Conservation (phyloP, 37 sponge, comb jelly and placozoan species). For the Haliclona indistincta region DNA sequence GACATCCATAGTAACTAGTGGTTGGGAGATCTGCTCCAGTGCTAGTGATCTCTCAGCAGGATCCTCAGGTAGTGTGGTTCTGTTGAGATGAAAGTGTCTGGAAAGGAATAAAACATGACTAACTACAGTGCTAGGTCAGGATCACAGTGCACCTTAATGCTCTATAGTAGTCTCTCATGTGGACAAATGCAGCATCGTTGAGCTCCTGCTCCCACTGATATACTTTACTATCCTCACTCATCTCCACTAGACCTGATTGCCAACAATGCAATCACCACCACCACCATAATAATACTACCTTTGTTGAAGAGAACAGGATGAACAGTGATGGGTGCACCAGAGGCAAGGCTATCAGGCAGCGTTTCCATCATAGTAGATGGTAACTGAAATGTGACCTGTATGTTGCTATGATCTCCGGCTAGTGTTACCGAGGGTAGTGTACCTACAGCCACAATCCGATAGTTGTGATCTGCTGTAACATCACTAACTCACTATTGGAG, state of each 20-base stretch:
- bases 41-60: slow-evolving; percentile 37
- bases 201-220: slow-evolving; percentile 29
- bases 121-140: too few relatives aligned
- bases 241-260: slow-evolving; percentile 19
- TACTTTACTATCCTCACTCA: slow-evolving; percentile 7
- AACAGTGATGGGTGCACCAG: slow-evolving; percentile 29
- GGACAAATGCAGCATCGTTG: slow-evolving; percentile 26
- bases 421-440: slow-evolving; percentile 38
- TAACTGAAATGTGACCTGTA: slow-evolving; percentile 42
- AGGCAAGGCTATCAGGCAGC: slow-evolving; percentile 29
- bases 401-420: slow-evolving; percentile 18
- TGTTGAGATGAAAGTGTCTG: slow-evolving; percentile 39
- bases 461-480: not conserved
- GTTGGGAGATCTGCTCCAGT: slow-evolving; percentile 61
- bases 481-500: not conserved
- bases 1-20: slow-evolving; percentile 68
- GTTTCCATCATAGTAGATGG: slow-evolving; percentile 12
- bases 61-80: slow-evolving; percentile 44
- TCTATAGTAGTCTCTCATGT: slow-evolving; percentile 51
- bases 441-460: slow-evolving; percentile 9
- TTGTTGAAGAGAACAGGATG: slow-evolving; percentile 65
- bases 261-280: too few relatives aligned
- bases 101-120: too few relatives aligned
- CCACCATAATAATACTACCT: too few relatives aligned
- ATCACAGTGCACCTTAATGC: slow-evolving; percentile 6